These are phyloP conservation scores for Nanger granti DNA, from an alignment of 2,113 vertebrate genomes.

Conservation along the genomic window DNA sequence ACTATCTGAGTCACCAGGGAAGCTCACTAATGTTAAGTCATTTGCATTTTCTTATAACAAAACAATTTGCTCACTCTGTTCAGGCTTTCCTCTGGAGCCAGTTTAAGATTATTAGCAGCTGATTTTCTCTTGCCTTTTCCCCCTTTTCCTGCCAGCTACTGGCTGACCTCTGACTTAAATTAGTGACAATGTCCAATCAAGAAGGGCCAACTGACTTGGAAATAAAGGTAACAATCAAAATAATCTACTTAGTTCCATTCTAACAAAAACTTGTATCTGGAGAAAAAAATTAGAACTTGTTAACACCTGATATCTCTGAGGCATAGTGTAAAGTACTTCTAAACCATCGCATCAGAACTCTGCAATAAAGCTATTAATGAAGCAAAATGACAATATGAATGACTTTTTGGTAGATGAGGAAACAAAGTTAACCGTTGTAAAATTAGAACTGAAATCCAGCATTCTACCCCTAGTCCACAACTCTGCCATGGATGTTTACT, in stretches of 20 bases:
- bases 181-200: neutral
- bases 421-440: neutral
- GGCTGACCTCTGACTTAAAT: constrained; percentile 10
- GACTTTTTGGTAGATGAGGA: neutral
- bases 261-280: constrained; percentile 40
- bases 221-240: constrained; percentile 48
- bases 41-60: neutral
- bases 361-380: neutral
- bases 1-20: neutral
- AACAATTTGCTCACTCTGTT: neutral
- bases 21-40: neutral
- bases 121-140: neutral
- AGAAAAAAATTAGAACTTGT: constrained; percentile 22
- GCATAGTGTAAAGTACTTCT: neutral
- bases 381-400: neutral
- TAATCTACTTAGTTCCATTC: neutral
- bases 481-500: neutral
- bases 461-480: neutral
- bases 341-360: neutral
- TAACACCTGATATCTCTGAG: neutral
- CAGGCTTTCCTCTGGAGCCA: neutral
- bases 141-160: neutral
- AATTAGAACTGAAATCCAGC: neutral
- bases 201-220: neutral
- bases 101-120: neutral